Conservation (phyloP, 2,797 vertebrate genomes). For the Pseudotriccus pelzelni region DNA sequence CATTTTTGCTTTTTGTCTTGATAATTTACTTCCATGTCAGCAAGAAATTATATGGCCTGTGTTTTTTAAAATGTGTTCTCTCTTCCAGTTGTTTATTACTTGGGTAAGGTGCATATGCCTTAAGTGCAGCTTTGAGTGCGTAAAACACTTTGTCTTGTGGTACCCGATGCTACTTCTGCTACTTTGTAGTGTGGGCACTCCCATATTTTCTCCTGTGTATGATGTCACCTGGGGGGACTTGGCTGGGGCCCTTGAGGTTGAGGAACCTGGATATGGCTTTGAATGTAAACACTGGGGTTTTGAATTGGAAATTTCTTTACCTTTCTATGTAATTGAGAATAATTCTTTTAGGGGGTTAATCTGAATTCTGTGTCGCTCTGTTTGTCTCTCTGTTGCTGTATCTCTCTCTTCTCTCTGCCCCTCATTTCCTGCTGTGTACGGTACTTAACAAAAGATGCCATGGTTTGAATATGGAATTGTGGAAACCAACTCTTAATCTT, state of each 20-base stretch:
- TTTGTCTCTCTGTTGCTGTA: neutral
- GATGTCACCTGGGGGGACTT: neutral
- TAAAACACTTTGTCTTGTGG: neutral
- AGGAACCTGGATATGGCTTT: neutral
- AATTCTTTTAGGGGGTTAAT: neutral
- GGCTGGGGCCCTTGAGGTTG: neutral
- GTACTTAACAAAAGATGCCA: neutral
- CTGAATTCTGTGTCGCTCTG: rapidly evolving
- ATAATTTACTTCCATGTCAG: neutral
- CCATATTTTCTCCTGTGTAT: neutral
- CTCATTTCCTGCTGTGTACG: neutral
- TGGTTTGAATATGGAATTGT: neutral
- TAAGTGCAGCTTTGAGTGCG: neutral
- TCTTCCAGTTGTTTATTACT: neutral
- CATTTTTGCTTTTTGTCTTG: neutral
- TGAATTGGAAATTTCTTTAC: neutral
- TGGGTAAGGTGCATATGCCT: neutral
- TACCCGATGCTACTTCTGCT: neutral
- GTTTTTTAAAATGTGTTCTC: neutral
- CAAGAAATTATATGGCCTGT: neutral
- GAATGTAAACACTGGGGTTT: neutral
- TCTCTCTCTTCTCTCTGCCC: neutral
- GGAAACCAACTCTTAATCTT: neutral
- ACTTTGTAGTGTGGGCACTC: neutral
- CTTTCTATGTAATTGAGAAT: neutral